Evolutionary conservation across 2,888 invertebrate genomes (phyloP).

Genomic region (Trilocha varians): DNA sequence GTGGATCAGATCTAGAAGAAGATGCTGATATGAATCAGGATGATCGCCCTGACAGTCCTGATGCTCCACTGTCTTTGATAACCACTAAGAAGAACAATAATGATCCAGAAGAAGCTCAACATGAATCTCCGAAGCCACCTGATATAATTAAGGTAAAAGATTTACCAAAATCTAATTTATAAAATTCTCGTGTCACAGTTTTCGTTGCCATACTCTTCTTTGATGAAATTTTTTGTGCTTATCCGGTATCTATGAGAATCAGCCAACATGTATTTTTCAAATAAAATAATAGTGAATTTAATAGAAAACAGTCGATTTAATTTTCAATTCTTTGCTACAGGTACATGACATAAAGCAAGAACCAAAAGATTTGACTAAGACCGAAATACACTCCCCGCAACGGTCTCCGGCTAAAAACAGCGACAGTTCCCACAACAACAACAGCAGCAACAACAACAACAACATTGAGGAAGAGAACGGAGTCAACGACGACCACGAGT

Average conservation of each 20-base stretch:
- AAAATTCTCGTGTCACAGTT: too few relatives aligned
- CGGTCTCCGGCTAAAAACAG: slow-evolving; percentile 73
- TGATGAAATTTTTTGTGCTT: too few relatives aligned
- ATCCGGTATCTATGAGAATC: too few relatives aligned
- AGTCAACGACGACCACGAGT: slow-evolving; percentile 65
- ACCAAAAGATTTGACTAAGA: slow-evolving; percentile 60
- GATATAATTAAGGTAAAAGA: slow-evolving; percentile 62
- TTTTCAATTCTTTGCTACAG: slow-evolving; percentile 29
- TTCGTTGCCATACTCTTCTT: too few relatives aligned
- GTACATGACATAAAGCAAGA: slow-evolving; percentile 72
- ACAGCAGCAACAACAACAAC: slow-evolving; percentile 46
- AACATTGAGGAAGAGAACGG: slow-evolving; percentile 66
- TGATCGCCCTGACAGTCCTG: slow-evolving; percentile 77
- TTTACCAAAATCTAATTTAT: too few relatives aligned
- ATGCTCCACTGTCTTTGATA: slow-evolving; percentile 80
- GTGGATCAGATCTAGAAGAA: slow-evolving; percentile 79
- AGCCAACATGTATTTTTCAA: too few relatives aligned
- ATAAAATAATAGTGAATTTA: too few relatives aligned
- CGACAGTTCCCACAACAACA: slow-evolving; percentile 63
- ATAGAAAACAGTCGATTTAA: not conserved
- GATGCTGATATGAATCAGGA: slow-evolving; percentile 73
- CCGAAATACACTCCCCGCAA: slow-evolving; percentile 57
- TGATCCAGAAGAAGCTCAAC: slow-evolving; percentile 60
- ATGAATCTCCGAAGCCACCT: slow-evolving; percentile 68
- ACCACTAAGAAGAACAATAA: slow-evolving; percentile 72